Evolutionary conservation across 2,888 invertebrate species (phyloP), one percentile per base, ranked within the genome.

Genomic region (Xylota sylvarum): DNA sequence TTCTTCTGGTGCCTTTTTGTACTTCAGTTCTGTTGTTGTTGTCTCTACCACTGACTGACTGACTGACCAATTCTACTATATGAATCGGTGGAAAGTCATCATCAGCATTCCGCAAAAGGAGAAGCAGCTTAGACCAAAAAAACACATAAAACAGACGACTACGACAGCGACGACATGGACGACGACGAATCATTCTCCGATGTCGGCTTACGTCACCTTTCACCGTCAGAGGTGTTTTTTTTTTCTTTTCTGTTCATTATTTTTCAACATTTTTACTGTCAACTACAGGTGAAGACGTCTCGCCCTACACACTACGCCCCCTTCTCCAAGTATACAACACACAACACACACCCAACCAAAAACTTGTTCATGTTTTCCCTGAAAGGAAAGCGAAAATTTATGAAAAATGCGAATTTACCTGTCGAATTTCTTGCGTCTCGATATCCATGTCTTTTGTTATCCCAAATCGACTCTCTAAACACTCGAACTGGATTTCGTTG

Each of bases 401-500:
- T 69, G 19, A n/a, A 48, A 50, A 60, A 17, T 30, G 37, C 5
- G 10, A 62, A 78, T 35, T 90, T 90, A 91, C 92, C 92, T 92
- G 92, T 90, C 92, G 91, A 89, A 90, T 91, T 90, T 92, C 92
- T 90, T 91, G 92, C 86, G 92, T 91, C 89, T 92, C 92, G 88
- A 89, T 89, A 89, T 92, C 92, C 92, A 92, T 92, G 58, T 56
- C 43, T 30, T 70, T 74, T 65, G 27, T 46, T 55, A 55, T 58
- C 30, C 64, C 64, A 74, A 84, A 48, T 37, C 35, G 56, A 40
- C 10, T 64, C 62, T 74, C 35, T 55, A 37, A 72, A 65, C 62
- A 79, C 46, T 48, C 37, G 70, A 56, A 72, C 43, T 56, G 9
- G 43, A 48, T 56, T 64, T 80, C 30, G 40, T 65, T 52, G 78